phyloP scores from a whole-genome alignment of 2,113 vertebrate species.

The Scophthalmus maximus region DNA sequence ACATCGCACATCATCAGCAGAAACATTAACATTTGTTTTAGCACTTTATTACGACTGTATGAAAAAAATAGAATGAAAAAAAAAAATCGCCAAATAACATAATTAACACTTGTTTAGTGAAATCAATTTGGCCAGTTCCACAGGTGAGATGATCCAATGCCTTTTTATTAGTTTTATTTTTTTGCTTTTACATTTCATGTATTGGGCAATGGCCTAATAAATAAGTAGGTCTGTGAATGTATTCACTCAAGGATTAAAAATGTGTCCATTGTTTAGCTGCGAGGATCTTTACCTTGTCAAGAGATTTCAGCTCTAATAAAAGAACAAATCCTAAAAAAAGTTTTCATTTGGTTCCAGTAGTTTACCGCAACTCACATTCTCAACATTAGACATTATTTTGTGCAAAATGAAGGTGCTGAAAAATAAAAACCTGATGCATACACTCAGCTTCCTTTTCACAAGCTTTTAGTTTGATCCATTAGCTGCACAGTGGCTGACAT shows the following conservation, averaged over 20 bases:
- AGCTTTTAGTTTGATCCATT: slow-evolving; percentile 38
- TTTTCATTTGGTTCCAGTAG: slow-evolving; percentile 55
- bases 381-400: slow-evolving; percentile 47
- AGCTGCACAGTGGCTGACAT: slow-evolving; percentile 35
- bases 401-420: slow-evolving; percentile 71
- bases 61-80: slow-evolving; percentile 75
- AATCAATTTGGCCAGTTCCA: slow-evolving; percentile 67
- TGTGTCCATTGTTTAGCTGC: slow-evolving; percentile 14
- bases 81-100: too few species aligned
- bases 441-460: slow-evolving; percentile 28
- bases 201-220: slow-evolving; percentile 32
- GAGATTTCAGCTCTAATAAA: slow-evolving; percentile 36
- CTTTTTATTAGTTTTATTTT: slow-evolving; percentile 11
- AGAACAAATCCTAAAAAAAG: slow-evolving; percentile 31
- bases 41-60: slow-evolving; percentile 79
- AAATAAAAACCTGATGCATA: slow-evolving; percentile 62
- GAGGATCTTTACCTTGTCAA: slow-evolving; percentile 32
- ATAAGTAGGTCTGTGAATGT: slow-evolving; percentile 17
- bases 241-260: too few species aligned
- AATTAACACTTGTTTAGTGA: slow-evolving; percentile 57
- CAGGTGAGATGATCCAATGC: slow-evolving; percentile 42
- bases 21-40: slow-evolving; percentile 38
- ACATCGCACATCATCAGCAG: slow-evolving; percentile 6
- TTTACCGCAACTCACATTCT: slow-evolving; percentile 58
- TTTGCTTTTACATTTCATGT: slow-evolving; percentile 11